Conservation (phyloP, 2,888 invertebrate species). For the Drosophila acutilabella region DNA sequence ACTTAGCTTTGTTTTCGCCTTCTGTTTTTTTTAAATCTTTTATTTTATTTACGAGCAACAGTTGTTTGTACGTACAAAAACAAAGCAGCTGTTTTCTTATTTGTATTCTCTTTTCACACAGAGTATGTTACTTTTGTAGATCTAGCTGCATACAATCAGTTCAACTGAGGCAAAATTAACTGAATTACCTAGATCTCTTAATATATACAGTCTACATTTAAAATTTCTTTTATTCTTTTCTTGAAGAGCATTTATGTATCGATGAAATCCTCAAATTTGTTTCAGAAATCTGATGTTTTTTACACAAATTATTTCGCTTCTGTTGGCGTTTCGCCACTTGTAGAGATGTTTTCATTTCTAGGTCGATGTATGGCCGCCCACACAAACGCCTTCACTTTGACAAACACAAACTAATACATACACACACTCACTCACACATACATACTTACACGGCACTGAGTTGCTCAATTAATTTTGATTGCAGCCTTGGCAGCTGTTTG, state of each 20-base stretch:
- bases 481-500: slow-evolving; percentile 74
- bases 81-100: slow-evolving; percentile 16
- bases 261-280: slow-evolving; percentile 7
- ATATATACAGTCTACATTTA: too few relatives aligned
- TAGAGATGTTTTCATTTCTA: slow-evolving; percentile 49
- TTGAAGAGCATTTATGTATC: too few relatives aligned
- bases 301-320: slow-evolving; percentile 43
- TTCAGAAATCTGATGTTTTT: slow-evolving; percentile 59
- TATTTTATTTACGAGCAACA: slow-evolving; percentile 73
- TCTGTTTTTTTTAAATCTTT: slow-evolving; percentile 36
- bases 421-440: slow-evolving; percentile 10
- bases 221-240: too few relatives aligned
- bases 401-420: slow-evolving; percentile 32
- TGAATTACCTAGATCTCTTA: too few relatives aligned
- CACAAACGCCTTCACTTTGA: slow-evolving; percentile 73
- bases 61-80: slow-evolving; percentile 54
- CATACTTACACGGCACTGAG: slow-evolving; percentile 62
- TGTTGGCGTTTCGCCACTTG: slow-evolving; percentile 50
- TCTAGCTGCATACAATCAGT: background rate
- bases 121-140: background rate
- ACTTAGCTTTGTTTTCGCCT: slow-evolving; percentile 47
- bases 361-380: slow-evolving; percentile 63
- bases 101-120: slow-evolving; percentile 32
- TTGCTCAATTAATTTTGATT: slow-evolving; percentile 77
- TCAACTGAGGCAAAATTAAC: too few relatives aligned